These are phyloP conservation scores for Diploptera punctata DNA, from an alignment of 2,888 invertebrate genomes.

Conservation along the genomic window DNA sequence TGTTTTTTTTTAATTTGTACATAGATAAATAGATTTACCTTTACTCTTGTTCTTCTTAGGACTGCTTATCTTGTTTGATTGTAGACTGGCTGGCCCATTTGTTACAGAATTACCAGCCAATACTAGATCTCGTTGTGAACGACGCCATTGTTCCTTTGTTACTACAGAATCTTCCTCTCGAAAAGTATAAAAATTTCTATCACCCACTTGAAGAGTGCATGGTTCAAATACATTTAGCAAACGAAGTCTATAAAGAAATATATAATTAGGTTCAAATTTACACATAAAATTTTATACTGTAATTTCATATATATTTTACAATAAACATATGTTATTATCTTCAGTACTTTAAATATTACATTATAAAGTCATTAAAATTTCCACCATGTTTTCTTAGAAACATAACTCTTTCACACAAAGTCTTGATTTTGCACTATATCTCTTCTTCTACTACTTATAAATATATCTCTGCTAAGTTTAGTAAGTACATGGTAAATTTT, in stretches of 20 bases:
- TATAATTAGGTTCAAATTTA: too few relatives aligned
- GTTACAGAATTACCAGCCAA: slow-evolving; percentile 49
- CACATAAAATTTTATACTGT: too few relatives aligned
- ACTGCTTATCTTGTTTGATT: slow-evolving; percentile 24
- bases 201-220: slow-evolving; percentile 88
- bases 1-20: neutral
- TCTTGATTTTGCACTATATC: neutral
- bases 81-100: slow-evolving; percentile 33
- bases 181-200: slow-evolving; percentile 83
- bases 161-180: slow-evolving; percentile 76
- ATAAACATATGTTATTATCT: too few relatives aligned
- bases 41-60: slow-evolving; percentile 35
- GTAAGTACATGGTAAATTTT: neutral
- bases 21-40: slow-evolving; percentile 8
- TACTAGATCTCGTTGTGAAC: slow-evolving; percentile 53
- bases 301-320: too few relatives aligned
- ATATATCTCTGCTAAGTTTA: neutral
- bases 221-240: slow-evolving; percentile 86
- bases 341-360: too few relatives aligned
- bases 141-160: slow-evolving; percentile 79
- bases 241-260: slow-evolving; percentile 64
- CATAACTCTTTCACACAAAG: too few relatives aligned
- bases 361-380: too few relatives aligned
- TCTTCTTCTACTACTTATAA: neutral
- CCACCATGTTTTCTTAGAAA: too few relatives aligned